phyloP scores from a whole-genome alignment of 2,797 vertebrate genomes.

The Pseudochirops cupreus region DNA sequence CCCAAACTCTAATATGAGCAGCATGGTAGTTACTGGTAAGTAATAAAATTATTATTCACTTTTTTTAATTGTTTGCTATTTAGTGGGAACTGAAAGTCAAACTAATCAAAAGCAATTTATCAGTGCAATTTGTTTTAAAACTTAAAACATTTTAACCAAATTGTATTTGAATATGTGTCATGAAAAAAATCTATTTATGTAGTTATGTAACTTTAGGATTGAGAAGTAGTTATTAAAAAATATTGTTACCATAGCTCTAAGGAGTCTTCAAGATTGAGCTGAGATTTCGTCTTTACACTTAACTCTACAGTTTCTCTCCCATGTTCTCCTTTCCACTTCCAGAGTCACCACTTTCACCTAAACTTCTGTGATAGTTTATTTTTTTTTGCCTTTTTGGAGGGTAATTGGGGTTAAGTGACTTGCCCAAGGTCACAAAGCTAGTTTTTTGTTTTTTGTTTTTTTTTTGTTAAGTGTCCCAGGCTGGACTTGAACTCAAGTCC shows the following conservation, averaged over 20 bases:
- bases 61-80: conserved; percentile 75
- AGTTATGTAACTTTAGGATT: not conserved
- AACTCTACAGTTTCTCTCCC: not conserved
- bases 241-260: not conserved
- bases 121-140: conserved; percentile 42
- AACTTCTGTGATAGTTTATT: not conserved
- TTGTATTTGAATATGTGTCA: not conserved
- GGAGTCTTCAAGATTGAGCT: not conserved
- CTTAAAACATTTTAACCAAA: conserved; percentile 26
- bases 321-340: not conserved
- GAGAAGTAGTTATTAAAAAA: not conserved
- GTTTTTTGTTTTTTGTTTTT: not conserved
- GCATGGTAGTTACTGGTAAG: conserved; percentile 96
- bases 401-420: no score
- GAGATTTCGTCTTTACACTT: not conserved
- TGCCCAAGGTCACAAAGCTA: no score
- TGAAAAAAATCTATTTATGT: not conserved
- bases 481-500: no score
- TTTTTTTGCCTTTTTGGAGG: no score
- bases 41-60: conserved; percentile 78
- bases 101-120: conserved; percentile 47
- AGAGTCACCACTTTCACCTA: not conserved
- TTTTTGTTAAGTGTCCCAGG: no score
- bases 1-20: conserved; percentile 96
- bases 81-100: conserved; percentile 53